Evolutionary conservation across 1,140 invertebrate species (phyloP).

Genomic region (Portunus trituberculatus): DNA sequence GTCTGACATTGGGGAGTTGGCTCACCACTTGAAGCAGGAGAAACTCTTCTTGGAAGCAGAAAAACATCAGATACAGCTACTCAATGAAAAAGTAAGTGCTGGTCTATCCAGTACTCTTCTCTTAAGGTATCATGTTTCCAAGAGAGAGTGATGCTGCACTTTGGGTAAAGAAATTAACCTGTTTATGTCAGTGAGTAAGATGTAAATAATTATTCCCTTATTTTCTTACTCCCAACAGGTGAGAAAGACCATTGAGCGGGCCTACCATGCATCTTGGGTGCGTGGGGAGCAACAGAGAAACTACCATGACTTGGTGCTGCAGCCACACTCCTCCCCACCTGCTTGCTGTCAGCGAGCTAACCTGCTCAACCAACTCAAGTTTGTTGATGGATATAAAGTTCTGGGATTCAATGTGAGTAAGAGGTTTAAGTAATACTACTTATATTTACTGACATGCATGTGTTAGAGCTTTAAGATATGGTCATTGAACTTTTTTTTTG

Average conservation of each 20-base stretch:
- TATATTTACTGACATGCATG: no score
- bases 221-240: background rate
- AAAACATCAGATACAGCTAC: constrained; percentile 86
- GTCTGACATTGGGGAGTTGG: constrained; percentile 86
- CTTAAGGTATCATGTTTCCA: constrained; percentile 28
- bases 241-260: constrained; percentile 83
- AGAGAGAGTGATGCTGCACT: constrained; percentile 26
- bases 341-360: constrained; percentile 89
- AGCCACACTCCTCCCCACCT: constrained; percentile 87
- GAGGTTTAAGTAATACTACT: constrained; percentile 78
- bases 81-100: constrained; percentile 86
- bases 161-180: no score
- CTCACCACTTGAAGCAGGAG: constrained; percentile 87
- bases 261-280: constrained; percentile 93
- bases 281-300: constrained; percentile 93
- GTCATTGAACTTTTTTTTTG: background rate
- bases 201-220: no score
- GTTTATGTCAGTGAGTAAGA: no score
- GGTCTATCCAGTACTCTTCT: constrained; percentile 50
- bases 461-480: no score
- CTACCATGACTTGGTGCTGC: constrained; percentile 89
- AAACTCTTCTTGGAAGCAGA: constrained; percentile 87
- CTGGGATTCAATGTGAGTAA: constrained; percentile 87
- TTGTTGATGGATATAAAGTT: constrained; percentile 93
- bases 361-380: constrained; percentile 88